Evolutionary conservation across 2,113 vertebrate genomes (phyloP), one percentile per base, ranked within the genome.

Genomic region (Spizaetus ornatus): DNA sequence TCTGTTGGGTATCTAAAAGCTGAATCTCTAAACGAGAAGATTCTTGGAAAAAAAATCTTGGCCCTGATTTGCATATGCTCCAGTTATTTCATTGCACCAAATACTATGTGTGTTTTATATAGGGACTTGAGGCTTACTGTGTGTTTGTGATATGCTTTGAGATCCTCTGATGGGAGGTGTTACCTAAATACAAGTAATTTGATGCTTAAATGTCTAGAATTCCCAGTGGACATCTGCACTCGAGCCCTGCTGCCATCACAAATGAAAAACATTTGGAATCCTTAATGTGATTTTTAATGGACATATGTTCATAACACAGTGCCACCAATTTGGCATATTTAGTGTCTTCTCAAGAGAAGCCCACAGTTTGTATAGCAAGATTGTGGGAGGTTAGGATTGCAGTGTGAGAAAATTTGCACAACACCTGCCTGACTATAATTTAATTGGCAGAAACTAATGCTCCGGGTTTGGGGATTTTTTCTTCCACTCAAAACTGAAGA

Each of bases 311-410:
- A 91, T 88, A 96, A 93, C 94, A 95, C 86, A 90, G 95, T 96
- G 84, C 93, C 94, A 94, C 94, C 93, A 70, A 94, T 97, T 97
- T 97, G 94, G 96, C 96, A 95, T 97, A 93, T 97, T 97, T 96
- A 97, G 90, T 95, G 80, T 96, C 96, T 97, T 90, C 97, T 96
- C 97, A 86, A 94, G 94, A 97, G 97, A 97, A 96, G 79, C 96
- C 96, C 97, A 97, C 97, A 96, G 96, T 96, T 97, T 97, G 92
- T 94, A 88, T 95, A 97, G 96, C 96, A 94, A 93, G 95, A 97
- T 88, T 97, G 96, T 96, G 96, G 96, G 97, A 97, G 97, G 97
- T 97, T 97, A 97, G 95, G 90, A 94, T 94, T 94, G 95, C 95
- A 97, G 90, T 96, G 90, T 90, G 95, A 97, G 85, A 93, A 96